A percentile compares a stretch with the other conserved stretches of the same genome.
These are phyloP conservation scores for Indri indri DNA, from an alignment of 2,113 vertebrate species.

Conservation along the genomic window DNA sequence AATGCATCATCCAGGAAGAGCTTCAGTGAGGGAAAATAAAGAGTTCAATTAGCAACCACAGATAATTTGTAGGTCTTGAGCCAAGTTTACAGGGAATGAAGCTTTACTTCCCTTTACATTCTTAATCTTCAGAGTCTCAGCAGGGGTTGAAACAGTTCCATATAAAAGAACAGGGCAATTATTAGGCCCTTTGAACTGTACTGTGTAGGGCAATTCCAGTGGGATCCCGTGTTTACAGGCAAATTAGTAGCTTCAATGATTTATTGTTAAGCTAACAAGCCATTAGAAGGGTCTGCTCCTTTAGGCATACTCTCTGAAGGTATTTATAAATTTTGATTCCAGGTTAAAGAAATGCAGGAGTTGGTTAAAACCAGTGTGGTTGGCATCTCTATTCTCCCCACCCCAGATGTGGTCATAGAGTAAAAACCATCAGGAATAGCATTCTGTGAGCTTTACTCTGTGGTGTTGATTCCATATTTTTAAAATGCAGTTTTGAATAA, in stretches of 20 bases:
- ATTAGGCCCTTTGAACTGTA: conserved; percentile 78
- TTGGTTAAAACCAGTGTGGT: background rate
- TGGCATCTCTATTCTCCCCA: background rate
- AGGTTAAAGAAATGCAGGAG: background rate
- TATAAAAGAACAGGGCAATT: conserved; percentile 73
- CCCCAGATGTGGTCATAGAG: background rate
- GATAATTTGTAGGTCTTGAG: conserved; percentile 51
- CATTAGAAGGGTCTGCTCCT: conserved; percentile 61
- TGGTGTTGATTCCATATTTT: background rate
- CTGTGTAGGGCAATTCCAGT: conserved; percentile 64
- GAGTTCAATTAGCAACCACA: conserved; percentile 31
- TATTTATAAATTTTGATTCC: conserved; percentile 52
- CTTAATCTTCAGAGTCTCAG: conserved; percentile 81
- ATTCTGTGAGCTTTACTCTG: background rate
- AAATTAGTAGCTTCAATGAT: conserved; percentile 73
- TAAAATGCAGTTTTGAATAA: background rate
- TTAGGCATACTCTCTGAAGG: conserved; percentile 49
- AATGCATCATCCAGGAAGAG: background rate
- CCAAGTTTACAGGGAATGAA: conserved; percentile 53
- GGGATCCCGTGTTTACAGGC: conserved; percentile 70
- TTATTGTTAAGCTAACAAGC: conserved; percentile 73
- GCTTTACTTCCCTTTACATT: conserved; percentile 47
- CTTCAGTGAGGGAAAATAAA: background rate
- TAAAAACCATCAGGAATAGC: background rate
- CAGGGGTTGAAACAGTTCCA: conserved; percentile 77